A percentile compares a stretch with the other conserved stretches of the same genome.
Evolutionary conservation across 2,888 invertebrate species (phyloP).

Genomic region (Nomada fabriciana): DNA sequence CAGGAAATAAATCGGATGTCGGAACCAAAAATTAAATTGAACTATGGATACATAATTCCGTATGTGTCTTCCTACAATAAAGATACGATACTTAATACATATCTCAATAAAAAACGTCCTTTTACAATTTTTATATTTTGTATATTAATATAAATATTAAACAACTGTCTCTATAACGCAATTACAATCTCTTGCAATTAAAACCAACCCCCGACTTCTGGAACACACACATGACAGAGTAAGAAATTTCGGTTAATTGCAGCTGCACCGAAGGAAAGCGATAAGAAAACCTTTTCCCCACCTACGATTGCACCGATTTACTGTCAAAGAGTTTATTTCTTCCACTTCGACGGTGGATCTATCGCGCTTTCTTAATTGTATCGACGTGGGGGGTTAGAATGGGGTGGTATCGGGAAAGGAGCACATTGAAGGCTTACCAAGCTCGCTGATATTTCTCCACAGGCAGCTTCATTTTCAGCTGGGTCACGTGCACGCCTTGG

Average conservation of each 20-base stretch:
- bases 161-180: neutral
- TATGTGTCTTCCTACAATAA: no score
- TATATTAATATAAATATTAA: neutral
- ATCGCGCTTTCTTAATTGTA: conserved; percentile 60
- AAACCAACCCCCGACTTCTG: no score
- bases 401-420: neutral
- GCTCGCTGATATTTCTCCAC: conserved; percentile 51
- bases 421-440: conserved; percentile 45
- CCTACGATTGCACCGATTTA: conserved; percentile 43
- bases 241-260: conserved; percentile 15
- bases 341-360: conserved; percentile 38
- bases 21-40: no score
- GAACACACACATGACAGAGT: neutral
- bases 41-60: no score
- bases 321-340: conserved; percentile 62
- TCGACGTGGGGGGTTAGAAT: conserved; percentile 17
- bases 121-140: no score
- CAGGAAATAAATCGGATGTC: no score
- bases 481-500: conserved; percentile 47
- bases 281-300: conserved; percentile 23
- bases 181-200: no score
- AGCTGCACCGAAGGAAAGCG: conserved; percentile 4
- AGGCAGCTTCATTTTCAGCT: conserved; percentile 53
- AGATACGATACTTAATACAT: no score
- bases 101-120: no score